phyloP scores from a whole-genome alignment of 2,797 vertebrate species.

The Pantherophis vulpinus region DNA sequence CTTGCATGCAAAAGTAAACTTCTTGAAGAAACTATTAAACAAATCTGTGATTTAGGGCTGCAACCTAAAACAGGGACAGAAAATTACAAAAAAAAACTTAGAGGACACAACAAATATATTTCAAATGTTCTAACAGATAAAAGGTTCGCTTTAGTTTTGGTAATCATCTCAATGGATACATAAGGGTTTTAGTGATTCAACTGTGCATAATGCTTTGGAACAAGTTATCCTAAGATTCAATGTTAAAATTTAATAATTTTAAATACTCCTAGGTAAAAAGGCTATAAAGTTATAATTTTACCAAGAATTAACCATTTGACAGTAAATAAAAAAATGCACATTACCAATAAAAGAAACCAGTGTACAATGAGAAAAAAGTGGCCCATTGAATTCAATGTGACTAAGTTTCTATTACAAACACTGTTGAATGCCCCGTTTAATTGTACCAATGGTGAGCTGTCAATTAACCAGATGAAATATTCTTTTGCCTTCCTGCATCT shows the following conservation, averaged over 20 bases:
- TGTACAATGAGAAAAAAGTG: neutral
- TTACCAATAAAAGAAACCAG: neutral
- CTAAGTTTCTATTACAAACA: neutral
- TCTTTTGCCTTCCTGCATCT: neutral
- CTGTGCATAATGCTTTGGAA: neutral
- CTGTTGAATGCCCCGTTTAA: neutral
- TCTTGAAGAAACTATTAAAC: neutral
- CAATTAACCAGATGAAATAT: neutral
- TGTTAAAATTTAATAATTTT: neutral
- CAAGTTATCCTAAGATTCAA: neutral
- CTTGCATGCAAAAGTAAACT: neutral
- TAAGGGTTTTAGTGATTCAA: neutral
- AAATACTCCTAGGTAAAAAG: neutral
- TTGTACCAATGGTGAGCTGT: neutral
- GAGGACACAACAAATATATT: neutral
- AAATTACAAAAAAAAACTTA: neutral
- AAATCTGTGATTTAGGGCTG: neutral
- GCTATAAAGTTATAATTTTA: neutral
- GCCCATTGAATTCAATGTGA: neutral
- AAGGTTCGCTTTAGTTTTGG: neutral
- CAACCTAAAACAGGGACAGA: neutral
- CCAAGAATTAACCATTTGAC: neutral
- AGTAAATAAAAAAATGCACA: neutral
- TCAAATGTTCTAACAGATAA: neutral
- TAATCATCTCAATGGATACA: neutral